Evolutionary conservation across 2,797 vertebrate species (phyloP), one percentile per base, ranked within the genome.

Genomic region (Mustela erminea): DNA sequence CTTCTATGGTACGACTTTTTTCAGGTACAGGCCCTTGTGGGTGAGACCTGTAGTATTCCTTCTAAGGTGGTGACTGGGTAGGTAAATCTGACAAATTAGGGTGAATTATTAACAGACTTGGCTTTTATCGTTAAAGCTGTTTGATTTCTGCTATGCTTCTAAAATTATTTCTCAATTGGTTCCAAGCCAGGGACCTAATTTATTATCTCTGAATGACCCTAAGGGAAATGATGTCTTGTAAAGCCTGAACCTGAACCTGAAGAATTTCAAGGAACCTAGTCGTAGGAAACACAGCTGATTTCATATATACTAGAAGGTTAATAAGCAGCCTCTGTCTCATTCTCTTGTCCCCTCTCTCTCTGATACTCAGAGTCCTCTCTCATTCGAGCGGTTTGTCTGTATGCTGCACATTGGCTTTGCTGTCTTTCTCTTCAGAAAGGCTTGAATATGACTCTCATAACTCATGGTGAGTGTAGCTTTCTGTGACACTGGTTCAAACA

Each of bases 101-200:
- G 3, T 93, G 23, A 93, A 5, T 58, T 83, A 70, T 89, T 92
- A 87, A 29, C 49, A 87, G 6, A 49, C 6, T 92, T 86, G 85
- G 49, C 66, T 82, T 85, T 85, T 12, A 32, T 87, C 35, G n/a
- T 11, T 87, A 75, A 93, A 95, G n/a, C n/a, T 93, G 46, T 75
- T 75, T 82, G 35, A 84, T 93, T 13, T 91, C 38, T 35, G 11
- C 81, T 70, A 70, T 41, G 41, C 49, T 81, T 97, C 27, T n/a
- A 93, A 93, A 84, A 35, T 43, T 90, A 17, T 70, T 23, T 92
- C 54, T 96, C 68, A 75, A 18, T 60, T 78, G 21, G 13, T 56
- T 96, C 58, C 72, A 95, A 82, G 66, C 64, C 29, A 77, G 77
- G 4, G 9, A 38, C 54, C 15, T 95, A 86, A 66, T 92, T 83